Evolutionary conservation across 2,888 invertebrate genomes (phyloP).

Genomic region (Cryptocephalus primarius): DNA sequence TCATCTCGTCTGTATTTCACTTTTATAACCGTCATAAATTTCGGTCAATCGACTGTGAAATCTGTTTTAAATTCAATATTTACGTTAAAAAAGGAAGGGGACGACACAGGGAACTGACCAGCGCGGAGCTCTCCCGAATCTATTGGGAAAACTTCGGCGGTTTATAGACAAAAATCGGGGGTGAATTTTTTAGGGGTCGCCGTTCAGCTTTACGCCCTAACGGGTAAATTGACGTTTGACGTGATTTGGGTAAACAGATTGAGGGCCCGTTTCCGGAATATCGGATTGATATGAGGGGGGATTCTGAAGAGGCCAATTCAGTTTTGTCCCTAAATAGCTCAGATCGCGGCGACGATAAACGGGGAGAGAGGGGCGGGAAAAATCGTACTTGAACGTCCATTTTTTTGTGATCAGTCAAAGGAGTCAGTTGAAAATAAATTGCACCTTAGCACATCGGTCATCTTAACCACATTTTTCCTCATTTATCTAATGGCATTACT

Average conservation of each 20-base stretch:
- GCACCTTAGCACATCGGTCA: too few relatives aligned
- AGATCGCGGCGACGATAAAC: too few relatives aligned
- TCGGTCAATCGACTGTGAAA: slow-evolving; percentile 15
- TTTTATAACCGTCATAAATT: slow-evolving; percentile 12
- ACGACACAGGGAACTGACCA: slow-evolving; percentile 14
- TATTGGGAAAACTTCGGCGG: slow-evolving; percentile 14
- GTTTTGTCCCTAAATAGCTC: too few relatives aligned
- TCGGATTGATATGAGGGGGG: slow-evolving; percentile 7
- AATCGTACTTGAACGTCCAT: too few relatives aligned
- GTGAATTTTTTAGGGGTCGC: slow-evolving; percentile 14
- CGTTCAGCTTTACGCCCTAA: slow-evolving; percentile 13
- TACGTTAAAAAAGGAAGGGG: slow-evolving; percentile 9
- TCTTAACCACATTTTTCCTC: too few relatives aligned
- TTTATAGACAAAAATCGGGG: slow-evolving; percentile 17
- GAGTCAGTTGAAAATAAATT: too few relatives aligned
- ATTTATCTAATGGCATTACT: too few relatives aligned
- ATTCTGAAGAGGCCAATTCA: neutral
- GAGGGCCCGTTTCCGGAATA: slow-evolving; percentile 10
- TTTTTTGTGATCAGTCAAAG: too few relatives aligned
- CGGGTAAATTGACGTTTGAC: slow-evolving; percentile 12
- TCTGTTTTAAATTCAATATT: slow-evolving; percentile 19
- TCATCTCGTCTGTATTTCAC: neutral
- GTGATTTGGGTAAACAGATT: slow-evolving; percentile 10
- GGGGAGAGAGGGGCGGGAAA: too few relatives aligned
- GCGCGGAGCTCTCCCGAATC: slow-evolving; percentile 14